phyloP scores from a whole-genome alignment of 2,888 invertebrate species.

The Helicoverpa assulta region DNA sequence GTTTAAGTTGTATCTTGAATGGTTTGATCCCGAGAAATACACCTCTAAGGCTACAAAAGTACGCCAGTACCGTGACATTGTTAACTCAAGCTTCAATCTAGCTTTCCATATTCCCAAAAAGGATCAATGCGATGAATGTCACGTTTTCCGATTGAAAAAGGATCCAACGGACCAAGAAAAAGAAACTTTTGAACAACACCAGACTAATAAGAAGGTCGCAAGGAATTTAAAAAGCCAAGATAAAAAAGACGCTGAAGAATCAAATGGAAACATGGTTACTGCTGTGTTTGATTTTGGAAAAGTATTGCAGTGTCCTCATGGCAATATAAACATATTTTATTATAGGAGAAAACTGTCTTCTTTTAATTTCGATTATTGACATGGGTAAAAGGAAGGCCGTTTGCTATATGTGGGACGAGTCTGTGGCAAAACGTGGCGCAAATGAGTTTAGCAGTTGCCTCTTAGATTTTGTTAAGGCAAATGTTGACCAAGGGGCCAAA shows the following conservation, averaged over 20 bases:
- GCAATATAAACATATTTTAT: constrained; percentile 21
- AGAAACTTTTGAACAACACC: too few species aligned
- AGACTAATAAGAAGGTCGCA: constrained; percentile 16
- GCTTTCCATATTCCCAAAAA: too few species aligned
- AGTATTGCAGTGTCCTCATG: constrained; percentile 39
- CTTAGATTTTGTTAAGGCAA: constrained; percentile 24
- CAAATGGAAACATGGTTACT: constrained; percentile 15
- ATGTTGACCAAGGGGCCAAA: constrained; percentile 1
- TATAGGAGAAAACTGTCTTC: constrained; percentile 40
- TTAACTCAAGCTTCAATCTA: too few species aligned
- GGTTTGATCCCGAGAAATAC: too few species aligned
- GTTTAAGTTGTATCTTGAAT: constrained; percentile 36
- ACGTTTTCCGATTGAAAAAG: too few species aligned
- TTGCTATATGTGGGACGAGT: constrained; percentile 52
- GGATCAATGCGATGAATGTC: too few species aligned
- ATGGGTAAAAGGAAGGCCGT: constrained; percentile 34
- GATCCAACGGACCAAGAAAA: too few species aligned
- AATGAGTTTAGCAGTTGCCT: constrained; percentile 39
- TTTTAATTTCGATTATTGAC: constrained; percentile 42
- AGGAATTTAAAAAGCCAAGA: constrained; percentile 34
- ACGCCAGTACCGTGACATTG: too few species aligned
- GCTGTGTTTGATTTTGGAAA: constrained; percentile 37
- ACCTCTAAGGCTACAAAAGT: too few species aligned
- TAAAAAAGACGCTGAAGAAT: constrained; percentile 36
- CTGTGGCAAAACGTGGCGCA: constrained; percentile 41